phyloP scores from a whole-genome alignment of 2,797 vertebrate genomes.

The Sorex maritimensis region DNA sequence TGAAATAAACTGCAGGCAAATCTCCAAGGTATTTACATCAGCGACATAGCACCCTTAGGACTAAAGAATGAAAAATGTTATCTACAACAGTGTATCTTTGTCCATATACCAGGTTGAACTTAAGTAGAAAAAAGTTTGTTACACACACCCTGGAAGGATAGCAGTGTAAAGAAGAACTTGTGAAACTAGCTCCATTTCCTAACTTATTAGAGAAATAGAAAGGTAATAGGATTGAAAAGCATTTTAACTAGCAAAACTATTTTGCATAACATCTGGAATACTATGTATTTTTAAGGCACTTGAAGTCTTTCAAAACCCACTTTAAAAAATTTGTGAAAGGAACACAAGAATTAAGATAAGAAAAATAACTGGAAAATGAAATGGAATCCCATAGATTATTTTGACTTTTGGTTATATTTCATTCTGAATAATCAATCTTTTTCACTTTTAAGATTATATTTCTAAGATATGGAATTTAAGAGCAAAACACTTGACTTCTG shows the following conservation, averaged over 20 bases:
- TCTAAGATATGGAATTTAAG: not conserved
- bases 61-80: not conserved
- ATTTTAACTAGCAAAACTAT: conserved; percentile 1
- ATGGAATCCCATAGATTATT: not conserved
- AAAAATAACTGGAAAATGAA: not conserved
- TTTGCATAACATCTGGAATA: not conserved
- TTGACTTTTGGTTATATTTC: conserved; percentile 33
- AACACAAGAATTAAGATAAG: not conserved
- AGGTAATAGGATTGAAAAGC: not conserved
- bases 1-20: not conserved
- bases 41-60: not conserved
- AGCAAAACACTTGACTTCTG: not conserved
- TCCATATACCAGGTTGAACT: not conserved
- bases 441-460: conserved; percentile 64
- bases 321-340: not conserved
- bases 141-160: not conserved
- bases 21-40: not conserved
- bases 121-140: not conserved
- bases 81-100: not conserved
- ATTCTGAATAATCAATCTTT: not conserved
- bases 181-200: conserved; percentile 15
- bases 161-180: not conserved
- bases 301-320: not conserved
- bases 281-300: not conserved
- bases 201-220: conserved; percentile 20